Base-by-base conservation (phyloP, 30 jellyfish, hydroid and myxozoan genomes). In the Hydractinia echinata region DNA sequence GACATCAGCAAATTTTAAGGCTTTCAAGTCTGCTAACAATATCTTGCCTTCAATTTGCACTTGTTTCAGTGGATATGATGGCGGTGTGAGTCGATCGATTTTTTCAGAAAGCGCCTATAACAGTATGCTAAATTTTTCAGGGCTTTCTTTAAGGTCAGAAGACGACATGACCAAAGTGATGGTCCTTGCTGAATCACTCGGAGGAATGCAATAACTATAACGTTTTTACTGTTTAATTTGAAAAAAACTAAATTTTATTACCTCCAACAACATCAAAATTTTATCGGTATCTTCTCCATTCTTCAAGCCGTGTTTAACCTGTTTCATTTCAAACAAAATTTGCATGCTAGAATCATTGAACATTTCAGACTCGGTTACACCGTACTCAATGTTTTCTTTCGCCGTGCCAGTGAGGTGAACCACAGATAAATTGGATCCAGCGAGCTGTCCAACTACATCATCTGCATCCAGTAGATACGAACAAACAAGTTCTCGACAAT, bases 321-420 rank as follows among this genome's bases (percentile, higher is more conserved):
- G 50, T 18, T 78, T 14, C 90, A 84, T 72, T 10, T 61, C 50
- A 52, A 89, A 81, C 76, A n/a, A 77, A 20, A 76, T 54, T 20
- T 11, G 13, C 6, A 66, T 20, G 51, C 77, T 81, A 14, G 53
- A 10, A 55, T 80, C 89, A 67, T 81, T 82, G 16, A 83, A 78
- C 49, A 83, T 89, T 15, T 81, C 83, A 73, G 90, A 78, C 55
- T 89, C 96, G 13, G 64, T 69, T 8, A 89, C 7, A 4, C 91
- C 96, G n/a, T 83, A 91, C 4, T 68, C 74, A 2, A 84, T 52
- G 83, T 83, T 87, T 68, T 84, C 86, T 54, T 68, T 73, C 16
- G 61, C 21, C 4, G 88, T 62, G 6, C 91, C 94, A 54, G 81
- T 66, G 7, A 61, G 72, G 13, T 64, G 15, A 9, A 66, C 90